A percentile compares a stretch with the other conserved stretches of the same genome.
Evolutionary conservation across 2,888 invertebrate genomes (phyloP).

Genomic region (Standfussiana lucernea): DNA sequence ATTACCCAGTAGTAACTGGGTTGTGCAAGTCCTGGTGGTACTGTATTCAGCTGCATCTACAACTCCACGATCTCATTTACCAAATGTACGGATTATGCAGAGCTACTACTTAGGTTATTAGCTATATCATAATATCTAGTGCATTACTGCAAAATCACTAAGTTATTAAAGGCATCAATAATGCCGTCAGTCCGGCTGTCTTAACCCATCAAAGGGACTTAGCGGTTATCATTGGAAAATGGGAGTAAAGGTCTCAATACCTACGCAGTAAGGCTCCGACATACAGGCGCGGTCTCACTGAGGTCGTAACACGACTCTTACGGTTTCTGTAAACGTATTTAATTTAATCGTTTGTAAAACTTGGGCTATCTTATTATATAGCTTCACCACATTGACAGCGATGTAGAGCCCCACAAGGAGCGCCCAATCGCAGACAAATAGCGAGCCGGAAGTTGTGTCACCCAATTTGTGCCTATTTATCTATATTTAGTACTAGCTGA

Average conservation of each 20-base stretch:
- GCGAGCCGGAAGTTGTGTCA: no score
- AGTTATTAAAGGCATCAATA: conserved; percentile 33
- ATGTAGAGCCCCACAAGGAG: no score
- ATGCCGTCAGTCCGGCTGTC: conserved; percentile 17
- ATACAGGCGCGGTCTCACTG: neutral
- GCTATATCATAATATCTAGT: neutral
- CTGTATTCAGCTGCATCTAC: no score
- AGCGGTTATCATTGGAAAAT: conserved; percentile 13
- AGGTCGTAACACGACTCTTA: neutral
- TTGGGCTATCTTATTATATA: neutral
- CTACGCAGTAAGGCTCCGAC: neutral
- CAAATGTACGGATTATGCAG: neutral
- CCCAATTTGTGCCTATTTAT: no score
- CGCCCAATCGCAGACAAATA: no score
- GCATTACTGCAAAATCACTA: conserved; percentile 11
- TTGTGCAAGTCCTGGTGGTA: no score
- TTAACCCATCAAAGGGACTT: conserved; percentile 27
- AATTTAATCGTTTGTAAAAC: neutral
- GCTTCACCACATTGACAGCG: no score
- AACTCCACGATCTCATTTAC: neutral
- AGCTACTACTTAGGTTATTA: neutral
- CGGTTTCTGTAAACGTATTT: neutral
- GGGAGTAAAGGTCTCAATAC: conserved; percentile 17
- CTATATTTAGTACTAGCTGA: no score
- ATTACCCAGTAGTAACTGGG: no score